Evolutionary conservation across 1,140 invertebrate genomes (phyloP).

Genomic region (Telenomus remus): DNA sequence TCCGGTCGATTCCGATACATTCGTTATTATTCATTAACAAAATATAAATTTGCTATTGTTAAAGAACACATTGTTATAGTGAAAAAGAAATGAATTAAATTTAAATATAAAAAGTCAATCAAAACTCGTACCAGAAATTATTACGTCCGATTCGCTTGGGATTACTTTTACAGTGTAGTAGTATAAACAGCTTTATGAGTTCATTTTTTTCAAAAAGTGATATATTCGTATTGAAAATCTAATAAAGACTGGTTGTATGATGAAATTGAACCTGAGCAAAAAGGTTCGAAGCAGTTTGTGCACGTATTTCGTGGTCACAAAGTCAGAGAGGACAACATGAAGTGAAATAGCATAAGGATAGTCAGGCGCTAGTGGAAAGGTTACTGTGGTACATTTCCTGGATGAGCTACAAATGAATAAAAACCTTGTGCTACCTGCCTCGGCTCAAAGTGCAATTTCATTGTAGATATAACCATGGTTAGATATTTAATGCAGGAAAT

Average conservation of each 20-base stretch:
- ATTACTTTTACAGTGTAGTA: neutral
- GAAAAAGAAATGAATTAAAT: neutral
- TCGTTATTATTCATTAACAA: too few relatives aligned
- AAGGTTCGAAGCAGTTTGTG: conserved; percentile 33
- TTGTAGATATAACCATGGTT: conserved; percentile 36
- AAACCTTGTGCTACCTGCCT: conserved; percentile 42
- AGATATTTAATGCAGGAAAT: conserved; percentile 39
- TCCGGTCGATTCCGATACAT: too few relatives aligned
- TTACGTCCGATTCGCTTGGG: too few relatives aligned
- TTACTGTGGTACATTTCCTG: conserved; percentile 55
- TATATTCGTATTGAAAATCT: conserved; percentile 41
- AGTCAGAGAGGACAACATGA: conserved; percentile 32
- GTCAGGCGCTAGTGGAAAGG: conserved; percentile 38
- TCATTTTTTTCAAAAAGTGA: conserved; percentile 23
- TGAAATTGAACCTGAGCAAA: conserved; percentile 46
- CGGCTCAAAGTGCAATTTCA: conserved; percentile 40
- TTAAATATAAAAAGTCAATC: neutral
- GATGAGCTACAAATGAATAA: conserved; percentile 59
- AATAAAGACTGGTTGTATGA: conserved; percentile 46
- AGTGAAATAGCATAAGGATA: conserved; percentile 35
- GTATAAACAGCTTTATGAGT: conserved; percentile 30
- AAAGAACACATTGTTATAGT: too few relatives aligned
- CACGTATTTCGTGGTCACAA: conserved; percentile 50
- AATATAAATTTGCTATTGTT: too few relatives aligned
- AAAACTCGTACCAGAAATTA: too few relatives aligned